Conservation (phyloP, 2,888 invertebrate genomes). For the Homarus gammarus region DNA sequence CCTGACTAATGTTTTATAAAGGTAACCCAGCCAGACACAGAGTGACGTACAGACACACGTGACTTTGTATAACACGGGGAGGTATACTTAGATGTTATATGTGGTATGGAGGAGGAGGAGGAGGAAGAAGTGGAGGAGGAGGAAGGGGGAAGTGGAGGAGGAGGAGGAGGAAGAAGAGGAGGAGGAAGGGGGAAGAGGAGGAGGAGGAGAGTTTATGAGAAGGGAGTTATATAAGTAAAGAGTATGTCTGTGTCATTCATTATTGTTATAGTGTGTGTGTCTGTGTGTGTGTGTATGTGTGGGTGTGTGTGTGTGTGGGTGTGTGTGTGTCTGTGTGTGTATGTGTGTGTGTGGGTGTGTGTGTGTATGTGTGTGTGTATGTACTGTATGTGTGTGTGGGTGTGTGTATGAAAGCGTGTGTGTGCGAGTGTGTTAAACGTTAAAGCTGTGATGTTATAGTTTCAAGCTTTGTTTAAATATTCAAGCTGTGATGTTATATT, state of each 20-base stretch:
- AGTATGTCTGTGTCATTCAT: too few species aligned
- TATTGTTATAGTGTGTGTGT: constrained; percentile 23
- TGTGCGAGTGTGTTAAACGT: constrained; percentile 15
- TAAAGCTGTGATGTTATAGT: too few species aligned
- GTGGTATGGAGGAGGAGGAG: constrained; percentile 6
- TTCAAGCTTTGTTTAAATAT: too few species aligned
- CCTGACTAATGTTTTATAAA: too few species aligned
- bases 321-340: constrained; percentile 25
- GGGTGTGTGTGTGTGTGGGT: constrained; percentile 37
- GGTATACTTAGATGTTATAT: too few species aligned
- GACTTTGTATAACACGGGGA: too few species aligned
- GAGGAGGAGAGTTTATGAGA: neutral
- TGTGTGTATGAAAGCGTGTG: constrained; percentile 15
- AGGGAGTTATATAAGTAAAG: too few species aligned
- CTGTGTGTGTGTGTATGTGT: constrained; percentile 37
- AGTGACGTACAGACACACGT: too few species aligned
- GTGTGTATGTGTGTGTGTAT: neutral
- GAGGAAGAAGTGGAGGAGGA: neutral
- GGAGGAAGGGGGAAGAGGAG: neutral
- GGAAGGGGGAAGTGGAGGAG: neutral
- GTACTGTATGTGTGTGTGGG: constrained; percentile 21
- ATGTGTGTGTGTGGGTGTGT: constrained; percentile 35
- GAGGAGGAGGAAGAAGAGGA: neutral
- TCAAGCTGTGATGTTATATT: too few species aligned
- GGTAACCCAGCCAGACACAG: too few species aligned